These are phyloP conservation scores for Nanger granti DNA, from an alignment of 2,113 vertebrate genomes.

Conservation along the genomic window DNA sequence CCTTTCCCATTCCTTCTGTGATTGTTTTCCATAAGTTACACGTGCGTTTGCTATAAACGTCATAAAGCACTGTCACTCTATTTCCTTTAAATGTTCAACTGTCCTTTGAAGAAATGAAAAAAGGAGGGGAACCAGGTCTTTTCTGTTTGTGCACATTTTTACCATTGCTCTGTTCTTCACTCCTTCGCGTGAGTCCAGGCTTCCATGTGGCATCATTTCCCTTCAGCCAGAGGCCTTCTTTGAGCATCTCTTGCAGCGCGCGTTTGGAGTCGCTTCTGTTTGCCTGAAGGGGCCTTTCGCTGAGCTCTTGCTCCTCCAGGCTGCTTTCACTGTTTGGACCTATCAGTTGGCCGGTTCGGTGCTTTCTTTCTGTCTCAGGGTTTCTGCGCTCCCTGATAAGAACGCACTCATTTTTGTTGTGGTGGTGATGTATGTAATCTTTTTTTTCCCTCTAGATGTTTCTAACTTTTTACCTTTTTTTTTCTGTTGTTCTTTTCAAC, in stretches of 20 bases:
- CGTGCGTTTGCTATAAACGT: background rate
- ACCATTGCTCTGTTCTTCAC: background rate
- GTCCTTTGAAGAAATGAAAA: background rate
- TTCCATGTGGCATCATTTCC: background rate
- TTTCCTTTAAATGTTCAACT: background rate
- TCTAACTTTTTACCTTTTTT: background rate
- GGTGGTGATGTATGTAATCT: no score
- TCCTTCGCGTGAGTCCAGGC: background rate
- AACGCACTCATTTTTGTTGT: background rate
- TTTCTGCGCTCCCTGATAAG: background rate
- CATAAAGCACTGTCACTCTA: background rate
- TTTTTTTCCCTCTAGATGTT: background rate
- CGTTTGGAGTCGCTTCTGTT: background rate
- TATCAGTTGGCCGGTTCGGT: background rate
- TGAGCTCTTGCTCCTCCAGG: background rate
- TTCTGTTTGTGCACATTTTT: accelerated
- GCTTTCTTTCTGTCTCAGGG: background rate
- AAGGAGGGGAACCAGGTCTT: background rate
- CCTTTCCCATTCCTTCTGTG: background rate
- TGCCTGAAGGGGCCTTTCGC: background rate
- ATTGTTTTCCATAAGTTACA: background rate
- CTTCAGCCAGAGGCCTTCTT: no score
- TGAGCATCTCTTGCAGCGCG: background rate
- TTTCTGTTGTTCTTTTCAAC: background rate
- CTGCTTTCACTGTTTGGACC: background rate